Percentiles rank a stretch among this genome's conserved stretches.
Evolutionary conservation across 2,113 vertebrate genomes (phyloP).

Genomic region (Bos indicus): DNA sequence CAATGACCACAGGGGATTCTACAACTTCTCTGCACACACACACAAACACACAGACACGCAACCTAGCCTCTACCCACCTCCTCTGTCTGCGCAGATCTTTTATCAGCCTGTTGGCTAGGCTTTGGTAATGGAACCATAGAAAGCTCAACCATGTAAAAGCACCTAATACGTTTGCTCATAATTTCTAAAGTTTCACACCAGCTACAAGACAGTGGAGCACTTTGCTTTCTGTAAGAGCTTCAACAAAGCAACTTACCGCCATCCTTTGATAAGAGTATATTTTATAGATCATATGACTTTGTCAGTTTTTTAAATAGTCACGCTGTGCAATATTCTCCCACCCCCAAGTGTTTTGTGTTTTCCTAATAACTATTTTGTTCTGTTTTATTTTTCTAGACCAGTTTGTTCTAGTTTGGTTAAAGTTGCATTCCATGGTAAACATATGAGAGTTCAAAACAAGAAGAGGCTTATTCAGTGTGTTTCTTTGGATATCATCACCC

Average conservation of each 20-base stretch:
- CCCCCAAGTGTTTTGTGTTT: not conserved
- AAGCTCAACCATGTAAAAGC: conserved; percentile 45
- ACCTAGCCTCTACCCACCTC: not conserved
- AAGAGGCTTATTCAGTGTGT: not conserved
- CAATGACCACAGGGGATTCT: not conserved
- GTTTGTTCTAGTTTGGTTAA: not conserved
- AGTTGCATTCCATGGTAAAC: not conserved
- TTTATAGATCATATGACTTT: conserved; percentile 31
- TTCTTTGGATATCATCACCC: not conserved
- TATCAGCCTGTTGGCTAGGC: not conserved
- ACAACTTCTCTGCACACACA: fast-evolving
- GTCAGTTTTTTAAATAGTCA: not conserved
- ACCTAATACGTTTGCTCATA: conserved; percentile 51
- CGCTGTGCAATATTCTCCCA: fast-evolving
- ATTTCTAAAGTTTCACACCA: conserved; percentile 64
- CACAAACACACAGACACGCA: not conserved
- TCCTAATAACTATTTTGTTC: not conserved
- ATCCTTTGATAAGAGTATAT: conserved; percentile 58
- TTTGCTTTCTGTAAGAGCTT: not conserved
- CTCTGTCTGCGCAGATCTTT: not conserved
- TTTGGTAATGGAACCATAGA: conserved; percentile 43
- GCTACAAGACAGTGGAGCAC: not conserved
- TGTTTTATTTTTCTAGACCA: not conserved
- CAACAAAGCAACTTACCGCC: conserved; percentile 65
- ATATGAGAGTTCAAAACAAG: not conserved